phyloP scores from a whole-genome alignment of 2,113 vertebrate genomes.

The Stigmatopora nigra region DNA sequence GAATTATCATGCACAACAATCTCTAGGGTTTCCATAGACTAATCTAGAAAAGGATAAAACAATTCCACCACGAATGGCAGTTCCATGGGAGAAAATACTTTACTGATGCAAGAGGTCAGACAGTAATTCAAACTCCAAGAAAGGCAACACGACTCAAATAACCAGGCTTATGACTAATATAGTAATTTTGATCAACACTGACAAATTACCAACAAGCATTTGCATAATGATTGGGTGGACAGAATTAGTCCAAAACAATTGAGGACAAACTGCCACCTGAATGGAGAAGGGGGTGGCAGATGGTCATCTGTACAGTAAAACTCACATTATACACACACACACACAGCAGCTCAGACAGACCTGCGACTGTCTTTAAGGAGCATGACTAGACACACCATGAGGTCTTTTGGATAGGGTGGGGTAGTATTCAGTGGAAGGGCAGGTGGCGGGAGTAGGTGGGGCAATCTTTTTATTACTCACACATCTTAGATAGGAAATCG shows the following conservation, averaged over 20 bases:
- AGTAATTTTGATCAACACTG: not conserved
- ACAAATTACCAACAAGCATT: not conserved
- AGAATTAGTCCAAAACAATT: not conserved
- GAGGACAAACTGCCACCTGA: slow-evolving; percentile 10
- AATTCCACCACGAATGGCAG: too few relatives aligned
- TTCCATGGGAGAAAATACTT: too few relatives aligned
- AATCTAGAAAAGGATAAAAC: too few relatives aligned
- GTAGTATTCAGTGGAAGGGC: not conserved
- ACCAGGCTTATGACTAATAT: not conserved
- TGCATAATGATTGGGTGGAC: not conserved
- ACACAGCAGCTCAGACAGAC: slow-evolving; percentile 58
- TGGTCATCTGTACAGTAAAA: slow-evolving; percentile 60
- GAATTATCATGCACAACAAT: too few relatives aligned
- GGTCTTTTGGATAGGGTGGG: not conserved
- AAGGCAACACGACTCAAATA: too few relatives aligned
- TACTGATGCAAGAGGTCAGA: too few relatives aligned
- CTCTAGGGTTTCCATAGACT: too few relatives aligned
- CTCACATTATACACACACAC: slow-evolving; percentile 16
- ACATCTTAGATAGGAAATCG: slow-evolving; percentile 1
- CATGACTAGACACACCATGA: slow-evolving; percentile 37
- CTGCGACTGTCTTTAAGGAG: slow-evolving; percentile 60
- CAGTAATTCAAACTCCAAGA: too few relatives aligned
- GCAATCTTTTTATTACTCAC: slow-evolving; percentile 11
- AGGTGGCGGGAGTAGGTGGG: not conserved
- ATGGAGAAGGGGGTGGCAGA: slow-evolving; percentile 53